These are phyloP conservation scores for Larimichthys crocea DNA, from an alignment of 2,113 vertebrate species.

Conservation along the genomic window DNA sequence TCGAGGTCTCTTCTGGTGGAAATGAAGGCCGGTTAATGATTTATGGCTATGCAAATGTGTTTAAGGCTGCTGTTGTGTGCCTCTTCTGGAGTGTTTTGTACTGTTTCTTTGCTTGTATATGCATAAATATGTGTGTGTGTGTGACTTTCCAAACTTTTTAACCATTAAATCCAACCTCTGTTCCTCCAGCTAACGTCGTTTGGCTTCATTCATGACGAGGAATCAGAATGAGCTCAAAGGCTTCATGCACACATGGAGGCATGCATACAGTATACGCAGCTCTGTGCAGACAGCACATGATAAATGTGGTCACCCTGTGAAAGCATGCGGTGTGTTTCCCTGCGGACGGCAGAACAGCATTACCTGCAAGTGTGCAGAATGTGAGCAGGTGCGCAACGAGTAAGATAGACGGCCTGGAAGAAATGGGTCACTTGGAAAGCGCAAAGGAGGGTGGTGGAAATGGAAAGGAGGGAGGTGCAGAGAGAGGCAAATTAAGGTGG, in stretches of 20 bases:
- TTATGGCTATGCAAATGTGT: slow-evolving; percentile 43
- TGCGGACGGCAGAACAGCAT: slow-evolving; percentile 12
- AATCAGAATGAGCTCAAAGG: no score
- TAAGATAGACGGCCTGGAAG: slow-evolving; percentile 23
- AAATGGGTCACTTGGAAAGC: slow-evolving; percentile 50
- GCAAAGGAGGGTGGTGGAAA: slow-evolving; percentile 21
- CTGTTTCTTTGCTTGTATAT: not conserved
- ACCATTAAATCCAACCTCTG: not conserved
- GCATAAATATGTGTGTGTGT: not conserved
- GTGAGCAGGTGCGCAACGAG: slow-evolving; percentile 12
- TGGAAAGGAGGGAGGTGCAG: slow-evolving; percentile 14
- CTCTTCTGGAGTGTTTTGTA: not conserved
- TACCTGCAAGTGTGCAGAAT: slow-evolving; percentile 30
- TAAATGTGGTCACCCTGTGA: slow-evolving; percentile 1
- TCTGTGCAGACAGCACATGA: slow-evolving; percentile 29
- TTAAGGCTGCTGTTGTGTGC: slow-evolving; percentile 28
- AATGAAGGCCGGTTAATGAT: slow-evolving; percentile 31
- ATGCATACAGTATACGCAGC: not conserved
- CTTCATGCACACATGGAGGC: no score
- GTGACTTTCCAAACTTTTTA: not conserved
- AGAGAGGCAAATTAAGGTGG: not conserved
- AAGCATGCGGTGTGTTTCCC: slow-evolving; percentile 12
- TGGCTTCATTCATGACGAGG: not conserved
- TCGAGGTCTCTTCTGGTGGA: not conserved
- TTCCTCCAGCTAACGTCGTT: not conserved